These are phyloP conservation scores for Eucera pruinosa DNA, from an alignment of 2,888 invertebrate genomes.

Conservation along the genomic window DNA sequence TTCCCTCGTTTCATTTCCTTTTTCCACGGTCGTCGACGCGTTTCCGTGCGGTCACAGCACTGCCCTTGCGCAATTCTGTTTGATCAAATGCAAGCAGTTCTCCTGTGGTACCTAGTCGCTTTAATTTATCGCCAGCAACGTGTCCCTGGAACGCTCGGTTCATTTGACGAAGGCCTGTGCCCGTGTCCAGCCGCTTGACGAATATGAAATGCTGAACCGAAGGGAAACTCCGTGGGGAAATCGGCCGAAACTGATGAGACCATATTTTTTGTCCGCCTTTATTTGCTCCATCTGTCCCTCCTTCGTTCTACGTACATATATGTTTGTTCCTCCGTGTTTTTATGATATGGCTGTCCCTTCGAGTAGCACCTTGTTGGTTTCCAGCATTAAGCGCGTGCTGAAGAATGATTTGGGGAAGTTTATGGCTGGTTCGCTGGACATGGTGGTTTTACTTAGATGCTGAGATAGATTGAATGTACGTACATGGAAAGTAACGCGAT, in stretches of 20 bases:
- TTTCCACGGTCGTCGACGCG: no score
- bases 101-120: not conserved
- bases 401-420: not conserved
- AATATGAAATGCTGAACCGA: constrained; percentile 60
- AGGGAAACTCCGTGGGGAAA: constrained; percentile 61
- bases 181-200: constrained; percentile 47
- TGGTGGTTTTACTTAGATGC: not conserved
- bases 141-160: constrained; percentile 1
- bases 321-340: not conserved
- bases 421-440: not conserved
- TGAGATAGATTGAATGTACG: not conserved
- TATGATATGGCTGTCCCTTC: not conserved
- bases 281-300: not conserved
- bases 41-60: no score
- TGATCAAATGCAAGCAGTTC: no score
- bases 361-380: not conserved
- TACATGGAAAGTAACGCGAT: not conserved
- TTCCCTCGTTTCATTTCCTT: no score
- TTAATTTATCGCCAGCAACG: constrained; percentile 60
- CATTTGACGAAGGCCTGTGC: no score
- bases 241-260: constrained; percentile 63
- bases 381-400: not conserved
- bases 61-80: no score
- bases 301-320: no score
- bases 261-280: constrained; percentile 37